phyloP scores from a whole-genome alignment of 2,113 vertebrate genomes.

The Scomber japonicus region DNA sequence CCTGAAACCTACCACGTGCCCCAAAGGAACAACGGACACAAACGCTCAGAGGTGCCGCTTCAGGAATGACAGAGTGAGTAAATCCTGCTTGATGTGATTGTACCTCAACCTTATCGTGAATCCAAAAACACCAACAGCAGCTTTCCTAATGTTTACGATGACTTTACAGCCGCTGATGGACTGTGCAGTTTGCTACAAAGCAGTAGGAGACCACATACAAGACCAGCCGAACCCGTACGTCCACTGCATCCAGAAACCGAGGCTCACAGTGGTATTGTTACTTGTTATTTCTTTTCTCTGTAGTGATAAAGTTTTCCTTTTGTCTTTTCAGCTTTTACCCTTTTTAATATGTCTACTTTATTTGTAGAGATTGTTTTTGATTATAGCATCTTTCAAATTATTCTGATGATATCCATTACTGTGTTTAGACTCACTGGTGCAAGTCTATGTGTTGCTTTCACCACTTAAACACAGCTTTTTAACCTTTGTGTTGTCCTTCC shows the following conservation, averaged over 20 bases:
- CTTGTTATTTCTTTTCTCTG: not conserved
- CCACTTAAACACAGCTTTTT: too few species aligned
- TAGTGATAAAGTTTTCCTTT: not conserved
- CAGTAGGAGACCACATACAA: constrained; percentile 44
- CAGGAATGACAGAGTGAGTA: constrained; percentile 81
- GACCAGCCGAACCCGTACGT: constrained; percentile 73
- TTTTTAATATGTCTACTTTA: too few species aligned
- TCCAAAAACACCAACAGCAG: not conserved
- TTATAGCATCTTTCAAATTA: not conserved
- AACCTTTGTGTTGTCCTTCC: too few species aligned
- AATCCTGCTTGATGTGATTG: too few species aligned
- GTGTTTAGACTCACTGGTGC: too few species aligned
- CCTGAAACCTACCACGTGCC: constrained; percentile 80
- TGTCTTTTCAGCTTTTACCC: not conserved
- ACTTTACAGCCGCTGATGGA: constrained; percentile 82
- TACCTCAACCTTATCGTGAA: too few species aligned
- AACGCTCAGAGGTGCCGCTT: constrained; percentile 65
- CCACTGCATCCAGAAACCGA: constrained; percentile 82
- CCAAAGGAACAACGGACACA: constrained; percentile 55
- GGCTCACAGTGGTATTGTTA: constrained; percentile 74
- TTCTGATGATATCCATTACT: not conserved
- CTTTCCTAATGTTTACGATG: not conserved
- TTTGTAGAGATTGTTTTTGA: not conserved
- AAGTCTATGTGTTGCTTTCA: too few species aligned
- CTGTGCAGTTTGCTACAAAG: constrained; percentile 84